Base-by-base conservation (phyloP, 2,113 vertebrate genomes). In the Sisor rabdophorus region DNA sequence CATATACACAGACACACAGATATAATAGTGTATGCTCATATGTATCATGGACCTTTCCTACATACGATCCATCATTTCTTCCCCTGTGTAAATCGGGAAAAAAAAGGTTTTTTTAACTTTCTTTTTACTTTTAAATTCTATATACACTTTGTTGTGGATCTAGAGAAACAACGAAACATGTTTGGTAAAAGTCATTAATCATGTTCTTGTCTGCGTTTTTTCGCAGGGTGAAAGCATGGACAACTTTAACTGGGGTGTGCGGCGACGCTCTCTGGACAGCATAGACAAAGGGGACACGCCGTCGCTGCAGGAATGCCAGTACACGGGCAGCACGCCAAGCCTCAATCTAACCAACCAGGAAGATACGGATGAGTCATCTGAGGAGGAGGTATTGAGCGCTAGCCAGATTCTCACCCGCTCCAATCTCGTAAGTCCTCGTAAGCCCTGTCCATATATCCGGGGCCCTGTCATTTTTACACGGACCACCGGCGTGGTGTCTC, bases 161-260 rank as follows among this genome's bases (percentile, higher is more conserved):
- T 59, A 17, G 24, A 32, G 16, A 40, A 10, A 36, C 20, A 40
- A n/a, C 28, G 7, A 68, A 10, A 40, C 20, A 40, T 47, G 17
- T 73, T 19, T 60, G 19, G 1, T 11, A 36, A 1, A 17, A 20
- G 19, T 11, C 28, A 11, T 73, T 78, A 36, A 47, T 15, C 15
- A 0, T 47, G 8, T 17, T 19, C 10, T 15, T 48, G 36, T 26
- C 6, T 4, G 7, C 32, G 22, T 22, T 54, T 56, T 28, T 91
- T 90, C 76, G 83, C 87, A 99, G 97, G 97, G 97, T 71, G 97
- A 99, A 89, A 98, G 96, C 82, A 95, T 99, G 95, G 97, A 99
- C 89, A 99, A 98, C 86, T 99, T 99, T 86, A 99, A 99, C 90
- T 99, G 97, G 97, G 97, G 97, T 0, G 97, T 99, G 77, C 95